These are phyloP conservation scores for Bombus sylvicola DNA, from an alignment of 1,140 invertebrate genomes.

Conservation along the genomic window DNA sequence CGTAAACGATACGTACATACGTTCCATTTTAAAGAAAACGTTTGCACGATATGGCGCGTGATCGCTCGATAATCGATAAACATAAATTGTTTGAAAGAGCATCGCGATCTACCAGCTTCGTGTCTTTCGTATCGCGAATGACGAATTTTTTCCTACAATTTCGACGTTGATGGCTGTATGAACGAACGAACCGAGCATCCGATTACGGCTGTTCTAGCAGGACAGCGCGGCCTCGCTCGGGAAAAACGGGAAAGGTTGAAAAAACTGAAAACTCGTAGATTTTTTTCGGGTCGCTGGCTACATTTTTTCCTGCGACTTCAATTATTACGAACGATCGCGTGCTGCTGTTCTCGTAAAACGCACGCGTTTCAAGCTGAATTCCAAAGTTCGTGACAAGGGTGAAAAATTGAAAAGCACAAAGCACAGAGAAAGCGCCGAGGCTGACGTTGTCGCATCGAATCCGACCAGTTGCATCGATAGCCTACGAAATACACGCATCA, in stretches of 20 bases:
- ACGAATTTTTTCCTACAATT: not conserved
- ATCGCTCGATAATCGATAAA: too few species aligned
- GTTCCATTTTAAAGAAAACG: not conserved
- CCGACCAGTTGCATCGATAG: too few species aligned
- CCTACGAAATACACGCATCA: not conserved
- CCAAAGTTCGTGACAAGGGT: constrained; percentile 8
- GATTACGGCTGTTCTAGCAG: not conserved
- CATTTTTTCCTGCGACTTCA: not conserved
- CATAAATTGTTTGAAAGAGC: not conserved
- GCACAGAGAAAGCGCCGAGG: not conserved
- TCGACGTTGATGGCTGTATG: not conserved
- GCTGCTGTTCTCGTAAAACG: not conserved
- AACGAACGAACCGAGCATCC: not conserved
- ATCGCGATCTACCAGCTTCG: too few species aligned
- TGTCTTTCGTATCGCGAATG: too few species aligned
- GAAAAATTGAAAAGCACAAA: not conserved
- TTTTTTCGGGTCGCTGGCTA: not conserved
- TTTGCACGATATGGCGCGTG: too few species aligned
- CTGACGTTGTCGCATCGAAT: not conserved
- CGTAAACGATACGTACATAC: not conserved
- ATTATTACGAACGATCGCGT: constrained; percentile 21
- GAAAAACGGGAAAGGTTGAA: not conserved
- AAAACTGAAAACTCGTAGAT: constrained; percentile 6
- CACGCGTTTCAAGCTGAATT: constrained; percentile 14
- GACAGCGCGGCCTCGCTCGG: too few species aligned